phyloP scores from a whole-genome alignment of 2,797 vertebrate genomes.

The Choloepus didactylus region DNA sequence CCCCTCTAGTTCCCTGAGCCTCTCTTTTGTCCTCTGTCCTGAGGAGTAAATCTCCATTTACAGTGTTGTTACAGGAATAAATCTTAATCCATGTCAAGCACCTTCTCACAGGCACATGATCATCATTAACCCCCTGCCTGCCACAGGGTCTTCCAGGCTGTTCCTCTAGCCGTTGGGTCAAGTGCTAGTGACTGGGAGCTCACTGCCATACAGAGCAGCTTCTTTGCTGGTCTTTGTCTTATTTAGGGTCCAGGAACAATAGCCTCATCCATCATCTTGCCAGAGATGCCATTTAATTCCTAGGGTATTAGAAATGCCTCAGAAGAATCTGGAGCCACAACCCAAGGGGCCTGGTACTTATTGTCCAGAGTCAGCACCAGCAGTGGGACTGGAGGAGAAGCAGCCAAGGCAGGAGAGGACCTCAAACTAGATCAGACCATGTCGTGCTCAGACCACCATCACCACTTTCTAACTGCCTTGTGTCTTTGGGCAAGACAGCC shows the following conservation, averaged over 20 bases:
- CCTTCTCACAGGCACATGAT: background rate
- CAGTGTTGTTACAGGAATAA: background rate
- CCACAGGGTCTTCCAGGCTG: background rate
- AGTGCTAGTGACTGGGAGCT: background rate
- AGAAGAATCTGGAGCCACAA: background rate
- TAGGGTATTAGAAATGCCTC: background rate
- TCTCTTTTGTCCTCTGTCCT: background rate
- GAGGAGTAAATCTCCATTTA: background rate
- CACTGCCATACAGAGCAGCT: background rate
- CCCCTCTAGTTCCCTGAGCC: background rate
- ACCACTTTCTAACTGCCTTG: background rate
- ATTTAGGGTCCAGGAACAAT: background rate
- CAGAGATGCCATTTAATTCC: background rate
- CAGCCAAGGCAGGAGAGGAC: background rate
- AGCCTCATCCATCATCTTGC: background rate
- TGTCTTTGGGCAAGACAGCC: background rate
- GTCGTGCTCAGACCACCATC: accelerated
- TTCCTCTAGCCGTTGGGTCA: background rate
- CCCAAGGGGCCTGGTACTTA: accelerated
- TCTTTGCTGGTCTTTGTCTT: background rate
- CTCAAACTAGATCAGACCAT: background rate
- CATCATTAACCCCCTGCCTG: background rate
- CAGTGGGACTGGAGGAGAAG: background rate
- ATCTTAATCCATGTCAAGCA: background rate
- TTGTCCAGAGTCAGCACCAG: background rate